These are phyloP conservation scores for Fulica atra DNA, from an alignment of 2,113 vertebrate genomes.

Conservation along the genomic window DNA sequence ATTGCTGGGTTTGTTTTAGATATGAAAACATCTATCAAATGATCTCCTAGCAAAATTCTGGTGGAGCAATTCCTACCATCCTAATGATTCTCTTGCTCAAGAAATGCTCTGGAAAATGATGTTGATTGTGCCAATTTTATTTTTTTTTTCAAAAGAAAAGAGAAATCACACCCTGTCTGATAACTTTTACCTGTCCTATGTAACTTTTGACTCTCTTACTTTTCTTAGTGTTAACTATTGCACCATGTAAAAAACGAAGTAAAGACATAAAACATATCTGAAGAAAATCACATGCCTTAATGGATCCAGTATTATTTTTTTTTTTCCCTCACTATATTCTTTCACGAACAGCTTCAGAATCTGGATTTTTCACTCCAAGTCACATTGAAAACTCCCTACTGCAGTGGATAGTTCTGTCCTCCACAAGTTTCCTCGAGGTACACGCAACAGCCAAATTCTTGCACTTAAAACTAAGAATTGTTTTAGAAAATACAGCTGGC, in stretches of 20 bases:
- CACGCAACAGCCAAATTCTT: neutral
- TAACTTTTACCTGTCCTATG: neutral
- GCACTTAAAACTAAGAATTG: neutral
- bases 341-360: neutral
- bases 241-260: neutral
- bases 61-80: neutral
- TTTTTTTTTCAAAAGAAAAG: neutral
- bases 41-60: neutral
- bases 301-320: neutral
- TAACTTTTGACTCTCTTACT: neutral
- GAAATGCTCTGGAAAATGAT: neutral
- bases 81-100: neutral
- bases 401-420: neutral
- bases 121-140: neutral
- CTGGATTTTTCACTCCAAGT: neutral
- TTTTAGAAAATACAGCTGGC: neutral
- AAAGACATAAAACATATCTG: neutral
- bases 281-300: neutral
- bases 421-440: accelerated
- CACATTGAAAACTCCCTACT: neutral
- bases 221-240: neutral
- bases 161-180: neutral
- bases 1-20: neutral
- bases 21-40: neutral
- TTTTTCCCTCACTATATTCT: neutral